Percentiles rank a stretch among this genome's conserved stretches.
phyloP scores from a whole-genome alignment of 2,888 invertebrate genomes.

The Amphiduros pacificus region DNA sequence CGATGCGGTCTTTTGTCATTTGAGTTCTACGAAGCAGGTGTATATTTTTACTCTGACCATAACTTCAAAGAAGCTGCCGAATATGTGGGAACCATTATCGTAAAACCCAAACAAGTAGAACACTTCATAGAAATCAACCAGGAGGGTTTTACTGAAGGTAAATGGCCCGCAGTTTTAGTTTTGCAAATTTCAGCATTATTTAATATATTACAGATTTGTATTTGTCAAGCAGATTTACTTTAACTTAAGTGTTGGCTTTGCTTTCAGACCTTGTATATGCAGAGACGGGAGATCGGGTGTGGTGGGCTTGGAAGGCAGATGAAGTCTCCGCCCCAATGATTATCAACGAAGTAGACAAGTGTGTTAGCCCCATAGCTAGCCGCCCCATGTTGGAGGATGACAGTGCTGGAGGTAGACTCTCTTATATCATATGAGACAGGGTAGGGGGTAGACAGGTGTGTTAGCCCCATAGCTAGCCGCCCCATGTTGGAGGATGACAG shows the following conservation, averaged over 20 bases:
- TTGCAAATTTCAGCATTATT: too few relatives aligned
- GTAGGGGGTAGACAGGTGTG: too few relatives aligned
- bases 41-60: conserved; percentile 59
- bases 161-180: too few relatives aligned
- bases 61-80: conserved; percentile 57
- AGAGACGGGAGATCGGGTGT: conserved; percentile 55
- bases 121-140: conserved; percentile 51
- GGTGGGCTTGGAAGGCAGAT: conserved; percentile 55
- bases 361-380: conserved; percentile 38
- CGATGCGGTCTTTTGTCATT: conserved; percentile 55
- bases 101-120: conserved; percentile 56
- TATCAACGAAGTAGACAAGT: conserved; percentile 50
- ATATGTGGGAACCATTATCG: conserved; percentile 59
- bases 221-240: too few relatives aligned
- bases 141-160: conserved; percentile 55
- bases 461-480: too few relatives aligned
- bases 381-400: conserved; percentile 31
- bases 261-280: conserved; percentile 51
- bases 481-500: too few relatives aligned
- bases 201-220: too few relatives aligned
- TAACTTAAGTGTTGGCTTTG: too few relatives aligned
- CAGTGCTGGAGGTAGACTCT: not conserved
- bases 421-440: too few relatives aligned
- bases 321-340: conserved; percentile 43
- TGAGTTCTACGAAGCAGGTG: conserved; percentile 55